These are phyloP conservation scores for Hylaeus volcanicus DNA, from an alignment of 1,140 invertebrate genomes.

Conservation along the genomic window DNA sequence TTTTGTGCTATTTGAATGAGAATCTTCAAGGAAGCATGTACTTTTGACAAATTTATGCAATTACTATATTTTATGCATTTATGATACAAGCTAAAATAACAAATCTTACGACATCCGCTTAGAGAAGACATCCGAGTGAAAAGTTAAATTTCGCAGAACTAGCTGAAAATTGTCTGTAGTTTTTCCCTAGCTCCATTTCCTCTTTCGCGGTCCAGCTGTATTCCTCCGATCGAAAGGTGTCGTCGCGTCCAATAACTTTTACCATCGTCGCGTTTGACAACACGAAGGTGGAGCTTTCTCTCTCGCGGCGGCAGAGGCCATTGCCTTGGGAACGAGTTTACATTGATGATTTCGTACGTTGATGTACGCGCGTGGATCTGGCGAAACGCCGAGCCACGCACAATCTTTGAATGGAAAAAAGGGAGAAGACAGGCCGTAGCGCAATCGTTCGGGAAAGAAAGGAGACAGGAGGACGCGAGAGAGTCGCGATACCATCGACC, in stretches of 20 bases:
- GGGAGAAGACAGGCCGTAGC: not conserved
- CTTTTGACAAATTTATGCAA: too few relatives aligned
- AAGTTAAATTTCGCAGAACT: too few relatives aligned
- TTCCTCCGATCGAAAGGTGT: too few relatives aligned
- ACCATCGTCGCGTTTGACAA: not conserved
- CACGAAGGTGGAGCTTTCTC: not conserved
- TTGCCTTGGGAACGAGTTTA: not conserved
- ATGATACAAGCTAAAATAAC: too few relatives aligned
- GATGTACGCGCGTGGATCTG: slow-evolving; percentile 5
- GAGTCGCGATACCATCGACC: slow-evolving; percentile 36
- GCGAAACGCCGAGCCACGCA: slow-evolving; percentile 30
- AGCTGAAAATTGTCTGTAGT: too few relatives aligned
- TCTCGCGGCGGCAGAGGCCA: not conserved
- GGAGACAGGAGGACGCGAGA: slow-evolving; percentile 12
- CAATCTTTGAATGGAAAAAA: slow-evolving; percentile 33
- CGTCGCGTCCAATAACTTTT: not conserved
- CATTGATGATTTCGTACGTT: not conserved
- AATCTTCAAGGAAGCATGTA: too few relatives aligned
- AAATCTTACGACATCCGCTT: too few relatives aligned
- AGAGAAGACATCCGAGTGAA: too few relatives aligned
- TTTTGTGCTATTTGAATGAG: too few relatives aligned
- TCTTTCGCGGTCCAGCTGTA: not conserved
- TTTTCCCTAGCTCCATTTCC: not conserved
- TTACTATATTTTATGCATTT: too few relatives aligned
- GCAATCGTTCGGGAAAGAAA: slow-evolving; percentile 26